Evolutionary conservation across 92 coral and sea anemone species (phyloP).

Genomic region (Actinernus sp.): DNA sequence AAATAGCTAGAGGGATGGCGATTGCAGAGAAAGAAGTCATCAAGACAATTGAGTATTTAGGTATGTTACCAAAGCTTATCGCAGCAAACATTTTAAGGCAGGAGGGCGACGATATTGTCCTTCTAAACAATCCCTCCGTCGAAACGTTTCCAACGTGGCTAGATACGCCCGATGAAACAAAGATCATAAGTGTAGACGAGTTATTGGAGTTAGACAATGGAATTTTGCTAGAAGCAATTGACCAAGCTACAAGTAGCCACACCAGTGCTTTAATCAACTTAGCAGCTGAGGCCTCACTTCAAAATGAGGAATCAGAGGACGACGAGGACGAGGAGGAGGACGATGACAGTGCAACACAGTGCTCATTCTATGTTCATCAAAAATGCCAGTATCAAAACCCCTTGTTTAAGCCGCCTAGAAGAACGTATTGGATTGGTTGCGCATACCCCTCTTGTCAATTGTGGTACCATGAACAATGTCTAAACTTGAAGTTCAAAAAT

Average conservation of each 20-base stretch:
- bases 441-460: constrained; percentile 28
- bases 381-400: constrained; percentile 16
- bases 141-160: constrained; percentile 7
- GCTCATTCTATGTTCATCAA: constrained; percentile 10
- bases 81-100: constrained; percentile 16
- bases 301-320: too few species aligned
- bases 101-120: constrained; percentile 9
- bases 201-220: constrained; percentile 13
- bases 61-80: constrained; percentile 14
- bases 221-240: constrained; percentile 8
- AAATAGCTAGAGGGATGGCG: constrained; percentile 20
- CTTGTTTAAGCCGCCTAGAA: constrained; percentile 23
- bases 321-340: constrained; percentile 8
- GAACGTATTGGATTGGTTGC: constrained; percentile 49
- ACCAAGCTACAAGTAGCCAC: constrained; percentile 2
- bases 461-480: constrained; percentile 44
- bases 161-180: constrained; percentile 29
- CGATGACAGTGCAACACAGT: constrained; percentile 17
- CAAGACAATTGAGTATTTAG: constrained; percentile 23
- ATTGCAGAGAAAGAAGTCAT: constrained; percentile 23
- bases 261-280: constrained; percentile 8
- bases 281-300: constrained; percentile 17
- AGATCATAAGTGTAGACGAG: constrained; percentile 5
- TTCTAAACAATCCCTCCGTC: constrained; percentile 10
- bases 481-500: constrained; percentile 20